Evolutionary conservation across 2,888 invertebrate species (phyloP).

Genomic region (Junonia oenone): DNA sequence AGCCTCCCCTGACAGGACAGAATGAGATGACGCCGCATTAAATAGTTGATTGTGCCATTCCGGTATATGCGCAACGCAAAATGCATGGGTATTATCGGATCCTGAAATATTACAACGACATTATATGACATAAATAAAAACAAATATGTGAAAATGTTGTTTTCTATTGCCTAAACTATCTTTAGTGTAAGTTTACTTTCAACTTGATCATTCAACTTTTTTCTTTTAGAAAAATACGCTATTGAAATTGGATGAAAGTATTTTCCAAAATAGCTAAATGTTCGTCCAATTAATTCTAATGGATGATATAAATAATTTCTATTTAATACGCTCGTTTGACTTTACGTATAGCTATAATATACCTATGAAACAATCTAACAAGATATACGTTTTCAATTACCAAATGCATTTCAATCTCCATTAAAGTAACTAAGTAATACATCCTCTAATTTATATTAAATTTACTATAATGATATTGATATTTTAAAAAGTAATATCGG

Average conservation of each 20-base stretch:
- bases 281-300: background rate
- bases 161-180: background rate
- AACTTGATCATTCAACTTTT: background rate
- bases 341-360: background rate
- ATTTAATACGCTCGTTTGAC: background rate
- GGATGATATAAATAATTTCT: background rate
- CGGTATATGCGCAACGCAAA: conserved; percentile 94
- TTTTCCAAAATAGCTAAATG: background rate
- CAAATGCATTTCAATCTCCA: background rate
- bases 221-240: background rate
- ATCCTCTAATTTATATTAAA: background rate
- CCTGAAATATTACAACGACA: conserved; percentile 65
- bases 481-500: background rate
- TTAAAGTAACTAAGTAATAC: background rate
- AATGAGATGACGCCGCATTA: conserved; percentile 95
- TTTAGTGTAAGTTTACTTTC: background rate
- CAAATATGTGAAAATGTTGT: background rate
- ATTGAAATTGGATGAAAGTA: background rate
- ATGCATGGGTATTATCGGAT: conserved; percentile 94
- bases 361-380: background rate
- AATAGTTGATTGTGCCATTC: conserved; percentile 95
- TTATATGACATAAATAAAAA: background rate
- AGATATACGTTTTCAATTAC: background rate
- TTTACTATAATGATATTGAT: background rate
- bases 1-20: conserved; percentile 95